Evolutionary conservation across 2,888 invertebrate species (phyloP), one percentile per base, ranked within the genome.

Genomic region (Leucophenga montana): DNA sequence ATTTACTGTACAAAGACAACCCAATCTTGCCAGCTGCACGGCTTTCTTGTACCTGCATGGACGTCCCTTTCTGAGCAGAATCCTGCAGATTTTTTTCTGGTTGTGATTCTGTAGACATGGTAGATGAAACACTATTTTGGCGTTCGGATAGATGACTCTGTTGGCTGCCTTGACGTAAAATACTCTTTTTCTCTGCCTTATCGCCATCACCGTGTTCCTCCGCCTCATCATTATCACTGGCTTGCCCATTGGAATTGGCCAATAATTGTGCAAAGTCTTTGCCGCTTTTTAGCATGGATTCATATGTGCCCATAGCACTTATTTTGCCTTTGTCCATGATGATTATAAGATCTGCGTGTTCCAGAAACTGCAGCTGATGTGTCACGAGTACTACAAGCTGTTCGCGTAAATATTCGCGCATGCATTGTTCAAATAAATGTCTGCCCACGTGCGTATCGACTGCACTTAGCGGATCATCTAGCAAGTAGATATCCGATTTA

Each of bases 391-490:
- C 89, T 0, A 94, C 92, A 8, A 94, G 92, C 85, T 94, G 93
- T 5, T 91, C 90, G 62, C 90, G 90, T 64, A 96, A 87, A 76
- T 82, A 89, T 14, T 85, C 85, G 3, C 86, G 85, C 85, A 89
- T 88, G 64, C 89, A 89, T 33, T 88, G 85, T 67, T 97, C 95
- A 89, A 97, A 97, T 79, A 97, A 90, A 87, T 96, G 95, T 8
- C 95, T 92, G 0, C 96, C 95, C 0, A 97, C 97, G 86, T 95
- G 95, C 0, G 96, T 92, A 89, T 97, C 97, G 18, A 97, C 97
- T 0, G 97, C 97, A 69, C 96, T 94, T 54, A 97, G 90, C 0
- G 97, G 97, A 90, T 97, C 97, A 88, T 97, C 97, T 70, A 97
- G 89, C 13, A 97, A 89, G 85, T 96, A 97, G 73, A 97, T 93